Evolutionary conservation across 2,888 invertebrate genomes (phyloP).

Genomic region (Diarsia dahlii): DNA sequence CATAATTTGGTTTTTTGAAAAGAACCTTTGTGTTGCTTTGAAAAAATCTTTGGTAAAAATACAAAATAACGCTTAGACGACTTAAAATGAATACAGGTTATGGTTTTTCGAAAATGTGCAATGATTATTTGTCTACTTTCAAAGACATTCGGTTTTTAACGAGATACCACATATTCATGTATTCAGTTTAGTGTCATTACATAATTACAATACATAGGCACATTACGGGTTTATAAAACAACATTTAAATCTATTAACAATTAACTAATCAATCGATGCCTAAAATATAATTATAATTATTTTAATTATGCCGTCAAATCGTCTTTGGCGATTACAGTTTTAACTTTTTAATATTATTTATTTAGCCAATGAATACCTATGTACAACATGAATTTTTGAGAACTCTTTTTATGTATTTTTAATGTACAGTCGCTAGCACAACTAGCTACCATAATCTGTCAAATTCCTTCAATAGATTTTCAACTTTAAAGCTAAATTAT

Average conservation of each 20-base stretch:
- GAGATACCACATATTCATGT: conserved; percentile 19
- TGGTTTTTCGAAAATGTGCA: conserved; percentile 8
- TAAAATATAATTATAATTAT: conserved; percentile 24
- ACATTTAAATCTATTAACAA: conserved; percentile 59
- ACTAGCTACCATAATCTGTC: no score
- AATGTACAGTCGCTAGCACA: neutral
- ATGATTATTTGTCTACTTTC: neutral
- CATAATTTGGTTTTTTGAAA: neutral
- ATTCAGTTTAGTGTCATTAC: conserved; percentile 46
- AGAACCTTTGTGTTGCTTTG: conserved; percentile 15
- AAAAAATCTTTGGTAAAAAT: conserved; percentile 41
- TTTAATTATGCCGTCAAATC: conserved; percentile 39
- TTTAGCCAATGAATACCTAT: neutral
- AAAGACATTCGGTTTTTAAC: neutral
- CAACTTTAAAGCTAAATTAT: no score
- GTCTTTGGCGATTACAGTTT: conserved; percentile 46
- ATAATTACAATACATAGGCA: conserved; percentile 68
- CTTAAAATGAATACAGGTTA: conserved; percentile 46
- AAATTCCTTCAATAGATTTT: no score
- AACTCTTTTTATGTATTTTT: neutral
- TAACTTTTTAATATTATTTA: conserved; percentile 5
- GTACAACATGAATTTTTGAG: conserved; percentile 6
- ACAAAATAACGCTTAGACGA: conserved; percentile 20
- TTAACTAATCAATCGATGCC: conserved; percentile 38
- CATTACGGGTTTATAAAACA: conserved; percentile 70